These are phyloP conservation scores for Apeira syringaria DNA, from an alignment of 2,888 invertebrate species.

Conservation along the genomic window DNA sequence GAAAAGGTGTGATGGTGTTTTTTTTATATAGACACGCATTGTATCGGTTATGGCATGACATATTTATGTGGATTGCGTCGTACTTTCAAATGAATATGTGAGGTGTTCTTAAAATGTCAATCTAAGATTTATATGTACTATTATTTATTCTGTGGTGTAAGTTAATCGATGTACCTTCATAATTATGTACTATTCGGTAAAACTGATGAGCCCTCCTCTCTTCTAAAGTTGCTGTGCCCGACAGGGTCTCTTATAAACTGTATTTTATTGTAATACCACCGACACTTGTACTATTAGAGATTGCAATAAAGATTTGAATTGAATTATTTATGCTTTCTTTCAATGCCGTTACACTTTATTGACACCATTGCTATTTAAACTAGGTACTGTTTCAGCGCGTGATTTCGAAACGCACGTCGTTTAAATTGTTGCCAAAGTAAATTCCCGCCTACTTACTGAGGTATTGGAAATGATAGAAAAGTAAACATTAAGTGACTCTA, in stretches of 20 bases:
- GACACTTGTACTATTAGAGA: too few species aligned
- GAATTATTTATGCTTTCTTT: conserved; percentile 31
- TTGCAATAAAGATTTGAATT: too few species aligned
- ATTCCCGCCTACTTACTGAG: too few species aligned
- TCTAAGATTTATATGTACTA: too few species aligned
- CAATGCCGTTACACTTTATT: conserved; percentile 28
- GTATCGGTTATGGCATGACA: conserved; percentile 30
- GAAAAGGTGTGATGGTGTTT: conserved; percentile 46
- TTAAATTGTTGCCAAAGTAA: conserved; percentile 1
- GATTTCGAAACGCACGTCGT: conserved; percentile 17
- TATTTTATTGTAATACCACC: too few species aligned
- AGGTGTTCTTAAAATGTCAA: conserved; percentile 36
- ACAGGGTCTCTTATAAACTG: too few species aligned
- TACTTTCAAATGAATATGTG: conserved; percentile 39
- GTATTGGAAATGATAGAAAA: too few species aligned
- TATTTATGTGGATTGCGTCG: conserved; percentile 34
- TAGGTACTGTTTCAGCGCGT: conserved; percentile 12
- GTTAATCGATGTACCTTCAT: conserved; percentile 22
- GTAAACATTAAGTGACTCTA: too few species aligned
- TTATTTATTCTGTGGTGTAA: too few species aligned
- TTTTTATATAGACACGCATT: conserved; percentile 45
- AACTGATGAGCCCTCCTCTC: too few species aligned
- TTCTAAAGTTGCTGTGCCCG: too few species aligned
- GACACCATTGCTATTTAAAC: conserved; percentile 21
- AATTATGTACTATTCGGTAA: too few species aligned